Conservation (phyloP, 2,797 vertebrate genomes). For the Jordanella pulchra region DNA sequence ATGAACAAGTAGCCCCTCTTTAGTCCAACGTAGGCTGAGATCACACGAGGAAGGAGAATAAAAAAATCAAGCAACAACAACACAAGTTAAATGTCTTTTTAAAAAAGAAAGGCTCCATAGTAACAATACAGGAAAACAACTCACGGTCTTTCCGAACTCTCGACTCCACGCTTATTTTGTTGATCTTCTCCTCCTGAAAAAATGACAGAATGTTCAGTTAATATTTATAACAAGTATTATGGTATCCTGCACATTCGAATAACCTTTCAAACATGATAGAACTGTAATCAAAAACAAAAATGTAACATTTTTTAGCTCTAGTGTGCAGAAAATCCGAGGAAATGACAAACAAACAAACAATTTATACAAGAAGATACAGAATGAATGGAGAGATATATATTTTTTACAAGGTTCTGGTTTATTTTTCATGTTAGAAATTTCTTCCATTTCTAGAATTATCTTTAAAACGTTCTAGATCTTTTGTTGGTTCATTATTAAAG, state of each 20-base stretch:
- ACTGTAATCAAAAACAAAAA: neutral
- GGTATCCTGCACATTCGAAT: neutral
- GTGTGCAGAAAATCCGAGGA: neutral
- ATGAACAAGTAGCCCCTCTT: slow-evolving; percentile 92
- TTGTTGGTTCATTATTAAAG: too few relatives aligned
- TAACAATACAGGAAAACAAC: slow-evolving; percentile 57
- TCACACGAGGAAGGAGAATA: slow-evolving; percentile 1
- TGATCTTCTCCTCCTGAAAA: slow-evolving; percentile 87
- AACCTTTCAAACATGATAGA: neutral
- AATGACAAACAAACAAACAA: neutral
- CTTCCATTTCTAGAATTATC: too few relatives aligned
- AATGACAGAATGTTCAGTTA: neutral
- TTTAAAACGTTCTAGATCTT: too few relatives aligned
- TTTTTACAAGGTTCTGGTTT: too few relatives aligned
- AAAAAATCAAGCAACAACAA: neutral
- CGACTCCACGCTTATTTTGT: slow-evolving; percentile 88
- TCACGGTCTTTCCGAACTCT: slow-evolving; percentile 91
- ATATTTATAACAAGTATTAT: neutral
- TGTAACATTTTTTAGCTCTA: neutral
- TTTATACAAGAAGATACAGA: neutral
- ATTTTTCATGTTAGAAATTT: too few relatives aligned
- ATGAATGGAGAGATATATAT: too few relatives aligned
- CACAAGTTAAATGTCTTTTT: neutral
- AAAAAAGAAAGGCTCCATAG: neutral
- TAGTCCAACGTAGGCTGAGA: slow-evolving; percentile 78